Conservation (phyloP, 2,888 invertebrate genomes). For the Phlogophora meticulosa region DNA sequence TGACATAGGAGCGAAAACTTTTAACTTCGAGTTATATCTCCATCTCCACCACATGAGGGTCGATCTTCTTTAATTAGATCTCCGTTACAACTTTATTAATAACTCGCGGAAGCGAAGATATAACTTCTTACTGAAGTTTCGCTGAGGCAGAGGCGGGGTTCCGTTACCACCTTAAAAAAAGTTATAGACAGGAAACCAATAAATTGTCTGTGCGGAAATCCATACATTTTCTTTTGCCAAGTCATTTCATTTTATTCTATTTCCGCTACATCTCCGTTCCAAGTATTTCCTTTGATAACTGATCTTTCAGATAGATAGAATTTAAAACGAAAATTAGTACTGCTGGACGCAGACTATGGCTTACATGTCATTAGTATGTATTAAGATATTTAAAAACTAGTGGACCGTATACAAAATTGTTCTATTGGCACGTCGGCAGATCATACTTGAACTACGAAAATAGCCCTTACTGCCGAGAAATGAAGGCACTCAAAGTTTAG, state of each 20-base stretch:
- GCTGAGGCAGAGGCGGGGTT: no score
- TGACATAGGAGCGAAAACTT: no score
- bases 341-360: conserved; percentile 3
- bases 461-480: no score
- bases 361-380: conserved; percentile 13
- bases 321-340: conserved; percentile 54
- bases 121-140: no score
- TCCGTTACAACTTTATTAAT: no score
- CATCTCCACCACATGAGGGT: no score
- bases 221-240: conserved; percentile 27
- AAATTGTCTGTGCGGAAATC: conserved; percentile 4
- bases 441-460: not conserved
- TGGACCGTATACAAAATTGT: not conserved
- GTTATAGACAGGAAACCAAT: not conserved
- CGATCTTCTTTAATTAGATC: no score
- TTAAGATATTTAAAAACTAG: not conserved
- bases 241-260: conserved; percentile 43
- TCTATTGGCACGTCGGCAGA: not conserved
- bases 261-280: conserved; percentile 30
- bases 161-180: not conserved
- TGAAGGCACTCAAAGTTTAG: no score
- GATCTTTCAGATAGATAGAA: conserved; percentile 39
- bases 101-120: no score
- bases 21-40: no score
- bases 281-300: conserved; percentile 45